These are phyloP conservation scores for Aplidium turbinatum DNA, from an alignment of 23 tunicate species.

Conservation along the genomic window DNA sequence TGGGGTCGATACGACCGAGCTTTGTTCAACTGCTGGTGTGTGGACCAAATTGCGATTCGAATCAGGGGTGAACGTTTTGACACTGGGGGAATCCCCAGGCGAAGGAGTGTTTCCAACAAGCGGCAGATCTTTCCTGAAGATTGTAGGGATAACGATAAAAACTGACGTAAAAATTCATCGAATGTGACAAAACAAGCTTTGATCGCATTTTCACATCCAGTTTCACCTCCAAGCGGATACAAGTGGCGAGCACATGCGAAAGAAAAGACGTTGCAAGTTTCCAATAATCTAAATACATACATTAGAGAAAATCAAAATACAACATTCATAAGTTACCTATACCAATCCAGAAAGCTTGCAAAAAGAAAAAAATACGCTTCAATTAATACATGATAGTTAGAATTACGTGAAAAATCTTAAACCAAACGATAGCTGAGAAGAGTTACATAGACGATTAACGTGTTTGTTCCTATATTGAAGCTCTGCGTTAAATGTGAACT, in stretches of 20 bases:
- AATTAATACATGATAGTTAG: too few species aligned
- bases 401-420: too few species aligned
- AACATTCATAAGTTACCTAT: slow-evolving; percentile 24
- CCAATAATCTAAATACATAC: not conserved
- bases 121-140: slow-evolving; percentile 26
- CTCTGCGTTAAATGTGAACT: too few species aligned
- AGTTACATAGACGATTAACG: too few species aligned
- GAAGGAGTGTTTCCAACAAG: slow-evolving; percentile 3
- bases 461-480: too few species aligned
- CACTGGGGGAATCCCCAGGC: slow-evolving; percentile 10
- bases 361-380: not conserved
- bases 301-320: not conserved
- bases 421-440: too few species aligned
- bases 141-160: too few species aligned
- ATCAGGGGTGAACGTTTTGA: slow-evolving; percentile 20
- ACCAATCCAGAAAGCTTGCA: slow-evolving; percentile 44
- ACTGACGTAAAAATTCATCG: too few species aligned
- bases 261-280: too few species aligned
- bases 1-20: slow-evolving; percentile 45
- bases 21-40: not conserved
- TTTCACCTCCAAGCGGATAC: not conserved
- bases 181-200: too few species aligned
- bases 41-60: slow-evolving; percentile 1
- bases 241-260: not conserved
- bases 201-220: too few species aligned